Evolutionary conservation across 1,140 invertebrate species (phyloP).

Genomic region (Neuroterus valhalla): DNA sequence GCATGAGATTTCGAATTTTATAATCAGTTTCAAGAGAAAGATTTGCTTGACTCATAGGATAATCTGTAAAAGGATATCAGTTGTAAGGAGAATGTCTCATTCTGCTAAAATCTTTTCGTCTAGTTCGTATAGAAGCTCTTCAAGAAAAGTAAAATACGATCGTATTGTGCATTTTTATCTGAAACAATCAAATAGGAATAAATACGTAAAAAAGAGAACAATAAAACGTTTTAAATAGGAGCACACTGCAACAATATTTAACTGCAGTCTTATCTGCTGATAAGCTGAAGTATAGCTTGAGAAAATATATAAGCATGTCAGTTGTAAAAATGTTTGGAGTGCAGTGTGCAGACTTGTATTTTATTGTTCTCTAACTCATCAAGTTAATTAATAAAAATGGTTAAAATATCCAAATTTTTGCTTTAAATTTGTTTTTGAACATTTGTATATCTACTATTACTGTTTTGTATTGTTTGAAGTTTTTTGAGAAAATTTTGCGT

Average conservation of each 20-base stretch:
- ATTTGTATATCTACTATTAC: neutral
- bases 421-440: neutral
- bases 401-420: no score
- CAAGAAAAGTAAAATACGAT: no score
- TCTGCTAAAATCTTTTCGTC: no score
- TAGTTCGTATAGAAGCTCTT: no score
- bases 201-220: neutral
- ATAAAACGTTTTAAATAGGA: neutral
- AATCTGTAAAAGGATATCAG: neutral
- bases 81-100: slow-evolving; percentile 1
- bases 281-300: neutral
- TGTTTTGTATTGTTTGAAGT: neutral
- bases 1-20: slow-evolving; percentile 1
- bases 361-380: no score
- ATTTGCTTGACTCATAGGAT: neutral
- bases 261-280: neutral
- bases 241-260: neutral
- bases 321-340: neutral
- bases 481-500: slow-evolving; percentile 11
- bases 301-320: slow-evolving; percentile 3
- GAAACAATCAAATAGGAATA: neutral
- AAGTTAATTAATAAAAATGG: no score
- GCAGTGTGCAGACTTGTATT: no score
- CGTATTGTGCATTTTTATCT: neutral
- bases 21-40: neutral